Base-by-base conservation (phyloP, 2,797 vertebrate genomes). In the Gallinago solitaria region DNA sequence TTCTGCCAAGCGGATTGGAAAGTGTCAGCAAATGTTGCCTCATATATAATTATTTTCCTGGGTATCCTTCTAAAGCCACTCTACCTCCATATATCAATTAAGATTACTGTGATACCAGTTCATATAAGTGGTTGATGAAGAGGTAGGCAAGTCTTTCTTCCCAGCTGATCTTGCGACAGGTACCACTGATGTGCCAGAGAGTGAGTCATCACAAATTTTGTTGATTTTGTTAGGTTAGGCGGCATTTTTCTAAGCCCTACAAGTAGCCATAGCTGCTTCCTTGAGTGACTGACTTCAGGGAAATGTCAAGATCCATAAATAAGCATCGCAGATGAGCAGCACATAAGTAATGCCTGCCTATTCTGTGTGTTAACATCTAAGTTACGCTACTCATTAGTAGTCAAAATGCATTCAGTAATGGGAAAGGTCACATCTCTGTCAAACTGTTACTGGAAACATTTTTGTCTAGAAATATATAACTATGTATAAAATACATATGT, bases 231-330 rank as follows among this genome's bases (percentile, higher is more conserved):
- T 88, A 47, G 11, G 56, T 67, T 88, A 71, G 41, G 20, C 43
- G 87, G 48, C 47, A 19, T 76, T 94, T 95, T 71, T 37, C 63
- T 41, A 53, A 93, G 68, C 25, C 56, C 17, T 90, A 45, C 48
- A 77, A 90, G 45, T 80, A 86, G 57, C 75, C 83, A 70, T 80
- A 80, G 37, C 83, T 79, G 35, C 63, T 88, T 95, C 45, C 79
- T 88, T 86, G 73, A 76, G 78, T 1, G 23, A 7, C 45, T 78
- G 90, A 68, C 75, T 92, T 92, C 33, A 84, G 83, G 84, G 60
- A 87, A 95, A 85, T 95, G 88, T 92, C 71, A 76, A 87, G 91
- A 94, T 82, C 71, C 54, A 57, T 74, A 96, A 96, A 71, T 37
- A 95, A n/a, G 48, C 64, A 77, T 82, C 1, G 2, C 56, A 77